Percentiles rank a stretch among this genome's conserved stretches.
Evolutionary conservation across 2,113 vertebrate genomes (phyloP).

Genomic region (Mola mola): DNA sequence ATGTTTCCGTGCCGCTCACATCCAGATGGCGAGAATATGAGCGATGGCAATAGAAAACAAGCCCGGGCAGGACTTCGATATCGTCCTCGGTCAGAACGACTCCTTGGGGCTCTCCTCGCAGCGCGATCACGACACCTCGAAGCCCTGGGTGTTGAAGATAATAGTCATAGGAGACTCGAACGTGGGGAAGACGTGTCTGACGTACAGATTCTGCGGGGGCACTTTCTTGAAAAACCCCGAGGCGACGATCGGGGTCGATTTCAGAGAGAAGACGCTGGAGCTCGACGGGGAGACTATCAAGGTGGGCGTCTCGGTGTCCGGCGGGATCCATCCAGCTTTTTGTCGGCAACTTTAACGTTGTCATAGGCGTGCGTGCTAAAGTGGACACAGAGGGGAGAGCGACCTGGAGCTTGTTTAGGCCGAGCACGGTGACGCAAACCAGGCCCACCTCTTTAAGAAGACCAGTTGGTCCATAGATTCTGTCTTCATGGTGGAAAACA

Average conservation of each 20-base stretch:
- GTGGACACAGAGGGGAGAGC: not conserved
- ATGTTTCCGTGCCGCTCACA: constrained; percentile 22
- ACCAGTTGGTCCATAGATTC: too few relatives aligned
- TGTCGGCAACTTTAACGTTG: not conserved
- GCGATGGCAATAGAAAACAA: constrained; percentile 79
- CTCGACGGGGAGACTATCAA: constrained; percentile 79
- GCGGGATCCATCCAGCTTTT: not conserved
- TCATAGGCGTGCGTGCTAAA: not conserved
- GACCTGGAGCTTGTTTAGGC: too few relatives aligned
- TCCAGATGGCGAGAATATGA: constrained; percentile 68
- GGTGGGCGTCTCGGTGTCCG: constrained; percentile 59
- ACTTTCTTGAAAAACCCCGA: constrained; percentile 80
- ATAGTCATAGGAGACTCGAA: constrained; percentile 83
- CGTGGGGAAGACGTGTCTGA: constrained; percentile 82
- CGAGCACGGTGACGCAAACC: too few relatives aligned
- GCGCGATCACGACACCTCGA: constrained; percentile 43
- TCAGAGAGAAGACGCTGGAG: constrained; percentile 77
- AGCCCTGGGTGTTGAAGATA: constrained; percentile 77
- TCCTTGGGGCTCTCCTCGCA: constrained; percentile 57
- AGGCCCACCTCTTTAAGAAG: too few relatives aligned
- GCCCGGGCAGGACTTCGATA: constrained; percentile 63
- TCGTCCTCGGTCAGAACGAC: constrained; percentile 61
- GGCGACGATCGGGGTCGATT: constrained; percentile 83
- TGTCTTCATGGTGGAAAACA: too few relatives aligned
- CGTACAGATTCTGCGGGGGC: constrained; percentile 80